Evolutionary conservation across 2,888 invertebrate genomes (phyloP), one percentile per base, ranked within the genome.

Genomic region (Macaria liturata): DNA sequence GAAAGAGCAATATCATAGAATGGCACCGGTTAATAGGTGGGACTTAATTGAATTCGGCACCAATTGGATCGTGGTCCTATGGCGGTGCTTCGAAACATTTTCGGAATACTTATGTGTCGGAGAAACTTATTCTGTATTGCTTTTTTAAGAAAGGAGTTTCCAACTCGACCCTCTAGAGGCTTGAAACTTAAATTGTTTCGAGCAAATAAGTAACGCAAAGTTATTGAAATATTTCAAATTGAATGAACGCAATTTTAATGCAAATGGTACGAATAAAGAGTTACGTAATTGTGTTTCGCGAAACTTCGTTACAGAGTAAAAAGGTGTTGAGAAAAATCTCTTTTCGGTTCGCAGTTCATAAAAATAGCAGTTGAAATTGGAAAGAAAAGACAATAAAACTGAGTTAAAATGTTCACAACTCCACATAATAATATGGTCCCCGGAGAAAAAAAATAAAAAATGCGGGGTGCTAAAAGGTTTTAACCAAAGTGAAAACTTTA

Each of bases 31-130:
- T 77, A 78, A 84, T 78, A 78, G 76, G 71, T 68, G 65, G 57
- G 68, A 71, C 71, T 74, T 76, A 81, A 81, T 82, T 80, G 73
- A 78, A 83, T 76, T 69, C 68, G 62, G 68, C 69, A 68, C 65
- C 64, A 73, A 72, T 74, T 70, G 72, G 72, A 71, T 68, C 57
- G 59, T 53, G 45, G 56, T 48, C 59, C 54, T 46, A 49, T 48
- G 51, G 47, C 51, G 46, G 46, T 39, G 32, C 49, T 51, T 42
- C 54, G 54, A 37, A 43, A 57, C 39, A 48, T 55, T 57, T 55
- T 53, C 52, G 55, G 46, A 50, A 50, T 59, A 51, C 46, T 46
- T 50, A 50, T 47, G 43, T 50, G 39, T 9, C 31, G 9, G 42
- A 32, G 40, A 48, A 6, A 48, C 48, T 52, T 44, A 8, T 4